phyloP scores from a whole-genome alignment of 2,113 vertebrate genomes.

The Ifrita kowaldi region DNA sequence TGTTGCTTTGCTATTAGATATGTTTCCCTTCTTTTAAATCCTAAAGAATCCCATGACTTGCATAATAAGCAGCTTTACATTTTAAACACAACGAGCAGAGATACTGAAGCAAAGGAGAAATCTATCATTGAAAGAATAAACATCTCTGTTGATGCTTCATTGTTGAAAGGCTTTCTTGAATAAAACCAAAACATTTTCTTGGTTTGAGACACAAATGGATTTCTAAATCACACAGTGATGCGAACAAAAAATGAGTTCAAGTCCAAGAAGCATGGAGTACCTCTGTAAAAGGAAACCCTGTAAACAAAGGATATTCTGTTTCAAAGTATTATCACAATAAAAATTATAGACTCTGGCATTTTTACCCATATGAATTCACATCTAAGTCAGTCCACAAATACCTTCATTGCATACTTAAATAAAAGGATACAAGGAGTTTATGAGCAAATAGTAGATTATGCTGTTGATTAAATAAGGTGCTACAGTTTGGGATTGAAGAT shows the following conservation, averaged over 20 bases:
- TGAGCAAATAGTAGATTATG: neutral
- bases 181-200: neutral
- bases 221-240: slow-evolving; percentile 12
- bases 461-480: neutral
- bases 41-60: slow-evolving; percentile 8
- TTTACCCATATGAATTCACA: neutral
- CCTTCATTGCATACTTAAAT: neutral
- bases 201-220: slow-evolving; percentile 28
- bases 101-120: neutral
- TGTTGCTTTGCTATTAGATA: slow-evolving; percentile 13
- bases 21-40: slow-evolving; percentile 6
- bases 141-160: neutral
- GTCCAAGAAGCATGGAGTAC: neutral
- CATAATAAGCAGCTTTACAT: slow-evolving; percentile 43
- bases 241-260: neutral
- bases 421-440: neutral
- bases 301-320: neutral
- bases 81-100: slow-evolving; percentile 30
- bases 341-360: neutral
- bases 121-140: neutral
- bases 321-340: neutral
- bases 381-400: neutral
- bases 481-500: neutral
- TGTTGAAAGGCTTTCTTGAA: slow-evolving; percentile 6
- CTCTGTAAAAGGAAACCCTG: neutral